Base-by-base conservation (phyloP, 2,888 invertebrate species). In the Epsilonema sp. region DNA sequence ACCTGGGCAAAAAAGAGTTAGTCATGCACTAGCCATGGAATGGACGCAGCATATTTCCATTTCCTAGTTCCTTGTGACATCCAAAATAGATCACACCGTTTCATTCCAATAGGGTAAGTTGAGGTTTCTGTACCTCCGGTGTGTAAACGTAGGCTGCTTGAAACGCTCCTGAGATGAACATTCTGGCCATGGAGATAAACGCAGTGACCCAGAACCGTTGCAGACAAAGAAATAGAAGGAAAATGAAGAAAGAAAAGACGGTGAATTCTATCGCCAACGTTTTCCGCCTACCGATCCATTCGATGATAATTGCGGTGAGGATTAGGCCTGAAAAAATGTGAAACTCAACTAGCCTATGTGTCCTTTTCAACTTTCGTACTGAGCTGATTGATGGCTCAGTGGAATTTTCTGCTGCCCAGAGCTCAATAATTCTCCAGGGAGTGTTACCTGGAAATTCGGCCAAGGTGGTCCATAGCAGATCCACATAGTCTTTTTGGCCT, bases 61-160 rank as follows among this genome's bases (percentile, higher is more conserved):
- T n/a, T n/a, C n/a, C n/a, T n/a, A n/a, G n/a, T n/a, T n/a, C n/a
- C n/a, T n/a, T n/a, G n/a, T n/a, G n/a, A n/a, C n/a, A n/a, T n/a
- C n/a, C n/a, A n/a, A n/a, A n/a, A n/a, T n/a, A n/a, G n/a, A n/a
- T n/a, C n/a, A n/a, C n/a, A n/a, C n/a, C n/a, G n/a, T n/a, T n/a
- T n/a, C n/a, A n/a, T n/a, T n/a, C n/a, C n/a, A n/a, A n/a, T n/a
- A n/a, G n/a, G n/a, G n/a, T n/a, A n/a, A n/a, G n/a, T n/a, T n/a
- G n/a, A n/a, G n/a, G n/a, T n/a, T n/a, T n/a, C n/a, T n/a, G n/a
- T n/a, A 75, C 75, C 75, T 89, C 89, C 5, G 89, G 87, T 4
- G 89, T 90, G 62, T 90, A 90, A 3, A 89, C 86, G 62, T 89
- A 90, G 0, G 86, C 85, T 0, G 86, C 86, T 73, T 89, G 87